phyloP scores from a whole-genome alignment of 2,888 invertebrate species.

The Anarsia innoxiella region DNA sequence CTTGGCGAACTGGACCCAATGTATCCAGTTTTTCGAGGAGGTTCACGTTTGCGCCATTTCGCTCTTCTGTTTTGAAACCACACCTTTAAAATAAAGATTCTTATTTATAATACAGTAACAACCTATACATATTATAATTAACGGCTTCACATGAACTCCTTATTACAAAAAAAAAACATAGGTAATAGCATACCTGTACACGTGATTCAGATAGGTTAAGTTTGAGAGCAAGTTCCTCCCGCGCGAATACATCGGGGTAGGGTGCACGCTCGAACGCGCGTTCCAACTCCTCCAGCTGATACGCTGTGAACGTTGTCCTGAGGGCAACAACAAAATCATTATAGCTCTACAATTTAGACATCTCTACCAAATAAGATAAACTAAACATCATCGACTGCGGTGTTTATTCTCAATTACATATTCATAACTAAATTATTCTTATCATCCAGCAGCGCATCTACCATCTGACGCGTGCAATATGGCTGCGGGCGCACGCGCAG shows the following conservation, averaged over 20 bases:
- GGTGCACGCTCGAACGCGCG: constrained; percentile 96
- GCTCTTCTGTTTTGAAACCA: constrained; percentile 95
- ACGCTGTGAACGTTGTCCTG: constrained; percentile 97
- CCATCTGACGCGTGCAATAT: constrained; percentile 74
- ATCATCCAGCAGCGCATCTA: constrained; percentile 38
- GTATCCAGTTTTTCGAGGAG: constrained; percentile 91
- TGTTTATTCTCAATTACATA: constrained; percentile 31
- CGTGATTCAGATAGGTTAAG: constrained; percentile 88
- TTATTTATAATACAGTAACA: too few relatives aligned
- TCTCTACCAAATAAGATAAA: not conserved
- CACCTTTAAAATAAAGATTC: constrained; percentile 56
- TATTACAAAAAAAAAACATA: too few relatives aligned
- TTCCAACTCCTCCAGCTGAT: constrained; percentile 94
- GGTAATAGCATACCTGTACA: constrained; percentile 52
- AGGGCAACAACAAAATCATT: constrained; percentile 27
- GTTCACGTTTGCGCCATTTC: constrained; percentile 95
- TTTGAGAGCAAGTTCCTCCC: constrained; percentile 94
- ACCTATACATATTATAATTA: too few relatives aligned
- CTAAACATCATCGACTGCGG: too few relatives aligned
- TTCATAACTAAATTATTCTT: constrained; percentile 42
- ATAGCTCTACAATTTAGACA: not conserved
- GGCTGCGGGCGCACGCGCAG: constrained; percentile 69
- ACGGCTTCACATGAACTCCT: too few relatives aligned
- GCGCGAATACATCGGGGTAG: constrained; percentile 96
- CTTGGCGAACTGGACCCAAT: constrained; percentile 81